These are phyloP conservation scores for Mormoops blainvillei DNA, from an alignment of 2,113 vertebrate species.

Conservation along the genomic window DNA sequence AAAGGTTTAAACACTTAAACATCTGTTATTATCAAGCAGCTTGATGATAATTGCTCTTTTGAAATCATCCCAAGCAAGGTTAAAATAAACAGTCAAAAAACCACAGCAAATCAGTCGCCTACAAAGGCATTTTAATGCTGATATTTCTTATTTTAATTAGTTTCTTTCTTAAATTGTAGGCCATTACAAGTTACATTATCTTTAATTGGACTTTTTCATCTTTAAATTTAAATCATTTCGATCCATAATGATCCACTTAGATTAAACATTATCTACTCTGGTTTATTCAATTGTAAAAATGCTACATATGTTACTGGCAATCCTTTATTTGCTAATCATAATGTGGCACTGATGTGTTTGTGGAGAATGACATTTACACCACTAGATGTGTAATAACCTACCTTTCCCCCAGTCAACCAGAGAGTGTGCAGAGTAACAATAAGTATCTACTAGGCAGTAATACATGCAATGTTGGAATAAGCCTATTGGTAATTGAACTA, in stretches of 20 bases:
- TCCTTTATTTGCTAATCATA: slow-evolving; percentile 49
- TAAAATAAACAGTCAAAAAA: slow-evolving; percentile 25
- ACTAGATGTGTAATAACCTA: background rate
- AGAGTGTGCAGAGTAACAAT: background rate
- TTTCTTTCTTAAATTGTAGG: slow-evolving; percentile 38
- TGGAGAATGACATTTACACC: background rate
- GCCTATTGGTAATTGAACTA: background rate
- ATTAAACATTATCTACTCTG: slow-evolving; percentile 28
- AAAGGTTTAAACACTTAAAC: slow-evolving; percentile 45
- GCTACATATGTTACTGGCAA: background rate
- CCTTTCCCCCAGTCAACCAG: background rate
- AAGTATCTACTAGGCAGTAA: background rate
- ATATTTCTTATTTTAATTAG: slow-evolving; percentile 61
- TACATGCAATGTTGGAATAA: background rate
- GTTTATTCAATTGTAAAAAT: slow-evolving; percentile 4
- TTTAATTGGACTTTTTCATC: slow-evolving; percentile 51
- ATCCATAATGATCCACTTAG: slow-evolving; percentile 50
- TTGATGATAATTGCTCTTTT: slow-evolving; percentile 48
- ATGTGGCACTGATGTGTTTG: slow-evolving; percentile 13
- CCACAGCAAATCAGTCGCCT: background rate
- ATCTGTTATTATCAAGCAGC: slow-evolving; percentile 52
- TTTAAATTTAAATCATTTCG: slow-evolving; percentile 55
- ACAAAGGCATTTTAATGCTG: background rate
- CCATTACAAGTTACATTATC: slow-evolving; percentile 54
- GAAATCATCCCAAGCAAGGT: slow-evolving; percentile 15